Conservation (phyloP, 2,888 invertebrate genomes). For the Synergus japonicus region DNA sequence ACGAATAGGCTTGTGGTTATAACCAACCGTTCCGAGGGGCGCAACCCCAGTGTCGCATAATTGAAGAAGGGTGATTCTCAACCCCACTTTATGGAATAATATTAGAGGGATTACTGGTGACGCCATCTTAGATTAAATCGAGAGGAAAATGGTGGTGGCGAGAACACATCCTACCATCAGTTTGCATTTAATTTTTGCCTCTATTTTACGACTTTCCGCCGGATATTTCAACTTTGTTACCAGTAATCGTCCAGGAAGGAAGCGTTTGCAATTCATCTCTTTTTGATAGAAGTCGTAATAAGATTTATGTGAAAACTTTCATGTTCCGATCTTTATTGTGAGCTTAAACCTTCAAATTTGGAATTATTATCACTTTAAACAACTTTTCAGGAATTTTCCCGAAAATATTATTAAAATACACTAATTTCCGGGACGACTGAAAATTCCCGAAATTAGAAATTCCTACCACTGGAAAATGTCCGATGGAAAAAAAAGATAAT, state of each 20-base stretch:
- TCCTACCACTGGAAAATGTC: too few relatives aligned
- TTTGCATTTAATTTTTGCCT: conserved; percentile 42
- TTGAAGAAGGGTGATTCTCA: conserved; percentile 62
- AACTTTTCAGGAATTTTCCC: too few relatives aligned
- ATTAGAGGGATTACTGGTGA: conserved; percentile 61
- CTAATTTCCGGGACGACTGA: too few relatives aligned
- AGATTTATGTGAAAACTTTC: not conserved
- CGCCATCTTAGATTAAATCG: conserved; percentile 76
- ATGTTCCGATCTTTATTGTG: not conserved
- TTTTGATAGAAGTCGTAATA: not conserved
- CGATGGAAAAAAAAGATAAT: too few relatives aligned
- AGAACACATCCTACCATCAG: conserved; percentile 51
- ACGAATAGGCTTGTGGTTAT: conserved; percentile 64
- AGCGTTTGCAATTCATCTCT: not conserved
- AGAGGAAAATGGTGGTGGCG: conserved; percentile 73
- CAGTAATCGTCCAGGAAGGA: not conserved
- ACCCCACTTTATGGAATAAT: conserved; percentile 48
- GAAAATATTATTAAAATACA: too few relatives aligned
- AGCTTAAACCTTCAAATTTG: too few relatives aligned
- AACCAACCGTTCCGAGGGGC: conserved; percentile 69
- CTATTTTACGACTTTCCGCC: conserved; percentile 45
- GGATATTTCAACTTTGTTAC: conserved; percentile 43
- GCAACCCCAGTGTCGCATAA: conserved; percentile 68
- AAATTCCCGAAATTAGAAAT: too few relatives aligned
- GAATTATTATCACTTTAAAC: too few relatives aligned